Evolutionary conservation across 2,797 vertebrate genomes (phyloP), one percentile per base, ranked within the genome.

Genomic region (Siniperca undulata): DNA sequence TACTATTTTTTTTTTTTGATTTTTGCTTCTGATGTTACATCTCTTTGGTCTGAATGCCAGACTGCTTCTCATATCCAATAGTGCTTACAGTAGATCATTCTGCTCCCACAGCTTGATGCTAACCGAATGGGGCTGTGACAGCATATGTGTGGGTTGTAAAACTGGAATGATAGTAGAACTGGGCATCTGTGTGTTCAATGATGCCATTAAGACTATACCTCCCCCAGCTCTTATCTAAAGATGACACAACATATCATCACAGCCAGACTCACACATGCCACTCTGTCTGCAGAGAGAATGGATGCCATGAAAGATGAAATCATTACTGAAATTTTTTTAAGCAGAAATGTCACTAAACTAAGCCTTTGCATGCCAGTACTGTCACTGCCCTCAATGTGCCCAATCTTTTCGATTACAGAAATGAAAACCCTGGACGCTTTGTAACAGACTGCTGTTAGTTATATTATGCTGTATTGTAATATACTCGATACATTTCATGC

Each of bases 71-170:
- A 79, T 73, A 84, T 86, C 81, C 80, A 90, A 85, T 85, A 61
- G 78, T 81, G 79, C 85, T 89, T 87, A 87, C 85, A 88, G 83
- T 83, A 76, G 83, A 87, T 90, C 86, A 81, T 78, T 89, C 88
- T 87, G 89, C 86, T 89, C 77, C 85, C 89, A 92, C 91, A 93
- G 90, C 86, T 89, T 91, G 90, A 83, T 83, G 85, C 81, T 84
- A 91, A 89, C 84, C 1, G 62, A 89, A 84, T 73, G 73, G 64
- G 86, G 84, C 88, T 92, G 89, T 82, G 91, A 91, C 86, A 90
- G 79, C 91, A 91, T 94, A 92, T 88, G 91, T 93, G 90, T 92
- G 89, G 91, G 92, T 83, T 91, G 90, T 85, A 91, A 91, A 93
- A 84, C 83, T 89, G 91, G 86, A 92, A 90, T 89, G 88, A 85